phyloP scores from a whole-genome alignment of 1,140 invertebrate genomes.

The Melipona quadrifasciata region DNA sequence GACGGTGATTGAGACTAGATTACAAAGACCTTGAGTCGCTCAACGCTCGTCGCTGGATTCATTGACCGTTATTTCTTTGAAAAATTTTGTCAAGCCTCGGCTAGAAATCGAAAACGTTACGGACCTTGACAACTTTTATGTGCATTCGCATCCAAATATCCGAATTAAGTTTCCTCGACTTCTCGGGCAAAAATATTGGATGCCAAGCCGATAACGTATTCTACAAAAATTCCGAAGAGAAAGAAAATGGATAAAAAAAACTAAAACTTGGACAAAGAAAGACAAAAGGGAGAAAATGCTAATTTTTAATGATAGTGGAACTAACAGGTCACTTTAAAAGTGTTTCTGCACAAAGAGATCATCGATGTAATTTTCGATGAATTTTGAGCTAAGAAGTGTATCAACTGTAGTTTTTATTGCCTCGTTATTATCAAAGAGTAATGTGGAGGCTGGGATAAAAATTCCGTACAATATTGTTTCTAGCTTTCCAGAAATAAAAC shows the following conservation, averaged over 20 bases:
- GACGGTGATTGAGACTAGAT: constrained; percentile 74
- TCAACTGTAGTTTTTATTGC: too few species aligned
- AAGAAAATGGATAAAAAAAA: background rate
- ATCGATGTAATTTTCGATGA: too few species aligned
- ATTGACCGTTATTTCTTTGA: constrained; percentile 40
- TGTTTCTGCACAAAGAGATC: too few species aligned
- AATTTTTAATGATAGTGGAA: background rate
- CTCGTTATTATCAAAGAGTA: too few species aligned
- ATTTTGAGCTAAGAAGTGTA: too few species aligned
- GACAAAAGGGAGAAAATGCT: too few species aligned
- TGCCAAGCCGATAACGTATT: constrained; percentile 4
- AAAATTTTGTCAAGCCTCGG: constrained; percentile 6
- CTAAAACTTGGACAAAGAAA: too few species aligned
- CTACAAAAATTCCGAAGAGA: background rate
- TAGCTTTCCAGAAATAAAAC: too few species aligned
- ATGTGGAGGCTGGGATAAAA: too few species aligned
- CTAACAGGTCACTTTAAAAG: too few species aligned
- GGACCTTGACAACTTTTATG: constrained; percentile 41
- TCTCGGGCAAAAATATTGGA: constrained; percentile 5
- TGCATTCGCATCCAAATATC: constrained; percentile 39
- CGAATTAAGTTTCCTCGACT: background rate
- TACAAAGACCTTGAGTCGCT: constrained; percentile 73
- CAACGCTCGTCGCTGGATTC: constrained; percentile 49
- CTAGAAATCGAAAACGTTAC: background rate
- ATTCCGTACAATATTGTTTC: too few species aligned